Conservation (phyloP, 1,140 invertebrate genomes). For the Drosophila kikkawai region DNA sequence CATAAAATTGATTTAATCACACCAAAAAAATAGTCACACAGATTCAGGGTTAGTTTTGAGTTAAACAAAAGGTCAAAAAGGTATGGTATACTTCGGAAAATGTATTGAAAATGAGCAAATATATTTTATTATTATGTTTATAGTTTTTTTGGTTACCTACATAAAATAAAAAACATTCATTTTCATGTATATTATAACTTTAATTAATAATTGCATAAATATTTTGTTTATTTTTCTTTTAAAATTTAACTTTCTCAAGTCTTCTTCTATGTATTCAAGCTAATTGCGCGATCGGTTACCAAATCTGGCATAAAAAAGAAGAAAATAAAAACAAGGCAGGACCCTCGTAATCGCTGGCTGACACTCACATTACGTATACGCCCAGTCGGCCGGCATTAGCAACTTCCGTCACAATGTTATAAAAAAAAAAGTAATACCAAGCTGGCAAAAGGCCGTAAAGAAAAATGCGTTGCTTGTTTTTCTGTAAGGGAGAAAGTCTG, state of each 20-base stretch:
- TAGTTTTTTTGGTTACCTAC: too few species aligned
- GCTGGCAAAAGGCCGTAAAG: constrained; percentile 23
- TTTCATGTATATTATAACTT: too few species aligned
- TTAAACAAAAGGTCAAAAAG: constrained; percentile 14
- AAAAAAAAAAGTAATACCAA: constrained; percentile 24
- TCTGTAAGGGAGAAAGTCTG: constrained; percentile 75
- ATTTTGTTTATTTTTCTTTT: neutral
- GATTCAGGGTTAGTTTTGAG: constrained; percentile 17
- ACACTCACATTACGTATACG: constrained; percentile 68
- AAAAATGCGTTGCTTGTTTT: constrained; percentile 45
- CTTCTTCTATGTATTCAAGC: constrained; percentile 16
- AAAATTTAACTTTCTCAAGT: neutral
- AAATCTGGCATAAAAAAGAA: constrained; percentile 9
- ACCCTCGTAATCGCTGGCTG: constrained; percentile 37
- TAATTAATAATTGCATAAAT: too few species aligned
- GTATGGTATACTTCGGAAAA: neutral
- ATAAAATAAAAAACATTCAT: too few species aligned
- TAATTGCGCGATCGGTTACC: constrained; percentile 35
- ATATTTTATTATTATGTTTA: neutral
- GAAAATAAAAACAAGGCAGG: constrained; percentile 14
- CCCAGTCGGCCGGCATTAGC: constrained; percentile 47
- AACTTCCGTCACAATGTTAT: constrained; percentile 64
- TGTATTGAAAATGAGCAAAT: too few species aligned
- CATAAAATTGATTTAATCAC: constrained; percentile 34
- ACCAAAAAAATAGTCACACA: constrained; percentile 14